Evolutionary conservation across 2,113 vertebrate species (phyloP), one percentile per base, ranked within the genome.

Genomic region (Proteles cristata): DNA sequence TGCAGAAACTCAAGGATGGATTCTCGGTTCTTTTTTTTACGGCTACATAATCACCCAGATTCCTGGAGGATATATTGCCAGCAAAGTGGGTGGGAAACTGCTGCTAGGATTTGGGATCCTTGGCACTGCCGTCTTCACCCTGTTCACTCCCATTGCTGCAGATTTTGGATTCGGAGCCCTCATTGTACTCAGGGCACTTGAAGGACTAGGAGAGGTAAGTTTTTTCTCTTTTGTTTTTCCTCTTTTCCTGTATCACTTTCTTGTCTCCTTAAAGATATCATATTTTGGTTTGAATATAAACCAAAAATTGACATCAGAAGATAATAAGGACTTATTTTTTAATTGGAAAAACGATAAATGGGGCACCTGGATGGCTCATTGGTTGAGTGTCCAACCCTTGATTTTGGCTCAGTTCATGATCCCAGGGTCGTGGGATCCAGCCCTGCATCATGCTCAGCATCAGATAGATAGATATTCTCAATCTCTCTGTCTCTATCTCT

Each of bases 21-120:
- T 99, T 98, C 99, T 99, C 68, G 99, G 99, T 88, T 99, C 99
- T 53, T 99, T 99, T 98, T 99, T 99, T 98, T 99, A 99, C 50
- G 99, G 99, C 87, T 99, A 99, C 98, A 99, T 99, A 94, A 55
- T 99, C 96, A 99, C 99, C 11, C 99, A 99, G 98, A 98, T 99
- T 96, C 99, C 99, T 43, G 99, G 99, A 53, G 99, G 99, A 58
- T 99, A 99, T 97, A 92, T 99, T 96, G 99, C 99, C 50, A 98
- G 99, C 88, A 99, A 98, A 98, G 98, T 98, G 0, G 99, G 99
- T 48, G 99, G 99, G 17, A 99, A 99, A 96, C 98, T 99, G 98
- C 98, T 99, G 65, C 91, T 99, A 96, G 99, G 99, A 1, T 98
- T 99, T 69, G 99, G 99, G 28, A 97, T 99, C 94, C 98, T 99